phyloP scores from a whole-genome alignment of 2,113 vertebrate genomes.

The Gnathonemus echidnorhynchus region DNA sequence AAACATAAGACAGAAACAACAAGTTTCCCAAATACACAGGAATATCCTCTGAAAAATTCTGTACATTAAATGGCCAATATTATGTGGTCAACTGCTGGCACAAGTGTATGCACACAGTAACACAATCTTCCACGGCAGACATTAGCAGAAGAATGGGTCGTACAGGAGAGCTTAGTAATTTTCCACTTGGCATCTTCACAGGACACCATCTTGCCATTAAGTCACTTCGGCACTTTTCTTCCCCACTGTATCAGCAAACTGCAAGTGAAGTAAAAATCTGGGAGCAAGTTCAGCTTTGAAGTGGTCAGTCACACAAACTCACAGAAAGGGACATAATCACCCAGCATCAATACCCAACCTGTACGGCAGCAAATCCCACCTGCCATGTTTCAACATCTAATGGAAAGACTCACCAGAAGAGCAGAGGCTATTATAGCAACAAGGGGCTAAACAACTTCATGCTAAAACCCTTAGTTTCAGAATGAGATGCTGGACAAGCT shows the following conservation, averaged over 20 bases:
- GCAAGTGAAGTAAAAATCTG: background rate
- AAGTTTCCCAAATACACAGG: background rate
- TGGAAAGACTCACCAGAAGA: background rate
- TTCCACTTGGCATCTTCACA: background rate
- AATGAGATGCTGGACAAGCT: background rate
- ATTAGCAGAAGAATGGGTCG: background rate
- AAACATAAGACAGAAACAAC: background rate
- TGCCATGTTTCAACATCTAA: background rate
- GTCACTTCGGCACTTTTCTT: background rate
- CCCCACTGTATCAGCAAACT: background rate
- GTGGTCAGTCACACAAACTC: background rate
- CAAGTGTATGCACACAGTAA: background rate
- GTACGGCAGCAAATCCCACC: background rate
- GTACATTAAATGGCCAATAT: background rate
- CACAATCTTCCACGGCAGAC: background rate
- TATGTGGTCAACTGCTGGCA: background rate
- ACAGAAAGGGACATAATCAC: background rate
- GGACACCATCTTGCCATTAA: background rate
- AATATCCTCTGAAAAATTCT: background rate
- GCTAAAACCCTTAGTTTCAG: background rate
- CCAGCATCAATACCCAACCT: background rate
- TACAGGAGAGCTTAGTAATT: background rate
- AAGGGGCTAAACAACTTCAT: background rate
- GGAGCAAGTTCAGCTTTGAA: background rate
- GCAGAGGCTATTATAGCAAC: background rate